Evolutionary conservation across 2,113 vertebrate genomes (phyloP).

Genomic region (Diadophis punctatus): DNA sequence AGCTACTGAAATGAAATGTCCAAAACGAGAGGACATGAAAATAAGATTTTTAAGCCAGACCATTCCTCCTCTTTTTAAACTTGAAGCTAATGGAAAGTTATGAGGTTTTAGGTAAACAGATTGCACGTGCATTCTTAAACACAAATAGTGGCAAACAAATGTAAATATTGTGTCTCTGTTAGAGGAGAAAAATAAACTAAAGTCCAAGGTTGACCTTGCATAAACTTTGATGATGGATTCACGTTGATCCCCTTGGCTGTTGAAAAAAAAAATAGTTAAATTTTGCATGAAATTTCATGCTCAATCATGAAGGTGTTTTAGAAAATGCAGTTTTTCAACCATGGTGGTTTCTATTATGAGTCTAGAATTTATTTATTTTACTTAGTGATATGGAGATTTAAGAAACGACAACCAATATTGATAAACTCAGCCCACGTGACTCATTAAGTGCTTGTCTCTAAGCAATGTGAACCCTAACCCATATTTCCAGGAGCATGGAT

Average conservation of each 20-base stretch:
- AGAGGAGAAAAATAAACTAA: constrained; percentile 5
- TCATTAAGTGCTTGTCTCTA: background rate
- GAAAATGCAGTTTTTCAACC: background rate
- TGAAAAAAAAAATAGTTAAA: too few species aligned
- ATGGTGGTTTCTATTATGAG: background rate
- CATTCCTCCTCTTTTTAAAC: constrained; percentile 43
- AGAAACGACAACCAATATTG: background rate
- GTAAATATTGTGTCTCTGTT: constrained; percentile 16
- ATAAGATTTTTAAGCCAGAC: constrained; percentile 46
- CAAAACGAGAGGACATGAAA: constrained; percentile 55
- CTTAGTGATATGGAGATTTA: background rate
- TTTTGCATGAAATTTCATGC: background rate
- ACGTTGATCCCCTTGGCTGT: background rate
- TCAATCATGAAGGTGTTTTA: background rate
- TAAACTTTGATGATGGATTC: background rate
- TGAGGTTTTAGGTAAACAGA: constrained; percentile 22
- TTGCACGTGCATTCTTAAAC: constrained; percentile 24
- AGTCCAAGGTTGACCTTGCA: background rate
- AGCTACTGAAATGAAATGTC: constrained; percentile 55
- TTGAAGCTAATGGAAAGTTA: constrained; percentile 55
- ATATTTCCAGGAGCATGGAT: background rate
- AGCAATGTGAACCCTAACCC: background rate
- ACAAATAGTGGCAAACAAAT: constrained; percentile 33
- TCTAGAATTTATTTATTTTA: background rate
- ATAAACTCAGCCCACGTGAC: background rate